A percentile compares a stretch with the other conserved stretches of the same genome.
These are phyloP conservation scores for Glyptemys insculpta DNA, from an alignment of 2,797 vertebrate genomes.

Conservation along the genomic window DNA sequence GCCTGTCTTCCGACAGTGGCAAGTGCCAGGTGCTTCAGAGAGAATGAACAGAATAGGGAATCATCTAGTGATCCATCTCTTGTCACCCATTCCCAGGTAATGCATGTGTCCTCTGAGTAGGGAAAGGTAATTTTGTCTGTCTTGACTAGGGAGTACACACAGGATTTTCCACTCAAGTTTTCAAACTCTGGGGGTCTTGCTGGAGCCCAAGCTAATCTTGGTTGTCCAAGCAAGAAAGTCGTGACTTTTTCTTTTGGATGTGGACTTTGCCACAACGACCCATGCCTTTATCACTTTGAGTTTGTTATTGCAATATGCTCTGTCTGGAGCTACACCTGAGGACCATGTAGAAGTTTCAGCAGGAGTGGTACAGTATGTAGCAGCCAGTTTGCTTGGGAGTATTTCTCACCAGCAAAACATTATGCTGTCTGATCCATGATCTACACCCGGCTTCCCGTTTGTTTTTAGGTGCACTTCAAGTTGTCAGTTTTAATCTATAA, in stretches of 20 bases:
- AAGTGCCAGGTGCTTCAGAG: too few relatives aligned
- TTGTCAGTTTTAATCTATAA: neutral
- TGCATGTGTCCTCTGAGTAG: neutral
- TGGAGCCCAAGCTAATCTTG: neutral
- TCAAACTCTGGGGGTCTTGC: neutral
- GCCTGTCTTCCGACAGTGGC: too few relatives aligned
- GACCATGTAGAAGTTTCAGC: neutral
- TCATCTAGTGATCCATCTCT: too few relatives aligned
- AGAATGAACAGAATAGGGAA: too few relatives aligned
- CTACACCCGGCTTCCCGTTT: neutral
- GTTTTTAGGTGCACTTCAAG: neutral
- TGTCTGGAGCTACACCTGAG: fast-evolving
- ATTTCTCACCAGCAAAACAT: neutral
- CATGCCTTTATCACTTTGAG: fast-evolving
- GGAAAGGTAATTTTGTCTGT: neutral
- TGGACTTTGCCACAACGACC: fast-evolving
- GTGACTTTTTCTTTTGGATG: neutral
- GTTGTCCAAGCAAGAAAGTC: neutral
- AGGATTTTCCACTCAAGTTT: fast-evolving
- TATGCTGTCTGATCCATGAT: neutral
- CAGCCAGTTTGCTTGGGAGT: neutral
- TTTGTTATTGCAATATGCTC: neutral
- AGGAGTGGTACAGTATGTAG: neutral
- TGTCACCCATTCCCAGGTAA: neutral
- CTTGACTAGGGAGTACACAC: neutral